phyloP scores from a whole-genome alignment of 1,140 invertebrate species.

The Plectrocnemia conspersa region DNA sequence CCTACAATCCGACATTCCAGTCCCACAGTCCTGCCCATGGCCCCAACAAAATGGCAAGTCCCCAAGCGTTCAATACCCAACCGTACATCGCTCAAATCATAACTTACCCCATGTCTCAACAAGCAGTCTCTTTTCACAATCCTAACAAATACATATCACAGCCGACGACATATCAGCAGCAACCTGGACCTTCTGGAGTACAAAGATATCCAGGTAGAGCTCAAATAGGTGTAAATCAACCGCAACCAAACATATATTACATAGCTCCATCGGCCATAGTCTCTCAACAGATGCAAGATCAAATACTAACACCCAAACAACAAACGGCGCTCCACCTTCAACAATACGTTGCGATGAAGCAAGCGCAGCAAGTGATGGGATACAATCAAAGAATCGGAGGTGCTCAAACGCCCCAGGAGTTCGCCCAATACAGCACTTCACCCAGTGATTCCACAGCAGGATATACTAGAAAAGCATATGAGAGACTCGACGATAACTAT shows the following conservation, averaged over 20 bases:
- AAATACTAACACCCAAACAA: slow-evolving; percentile 44
- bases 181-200: slow-evolving; percentile 37
- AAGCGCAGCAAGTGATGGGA: slow-evolving; percentile 51
- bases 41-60: slow-evolving; percentile 12
- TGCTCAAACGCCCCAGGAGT: slow-evolving; percentile 28
- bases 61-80: slow-evolving; percentile 37
- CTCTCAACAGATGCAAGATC: slow-evolving; percentile 33
- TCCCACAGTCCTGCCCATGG: slow-evolving; percentile 48
- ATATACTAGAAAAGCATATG: slow-evolving; percentile 31
- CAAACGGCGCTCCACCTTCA: slow-evolving; percentile 49
- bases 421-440: slow-evolving; percentile 26
- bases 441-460: slow-evolving; percentile 23
- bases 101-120: slow-evolving; percentile 49
- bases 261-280: slow-evolving; percentile 41
- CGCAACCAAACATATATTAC: slow-evolving; percentile 47
- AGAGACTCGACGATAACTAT: slow-evolving; percentile 27
- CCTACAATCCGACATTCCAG: slow-evolving; percentile 52
- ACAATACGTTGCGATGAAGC: slow-evolving; percentile 52
- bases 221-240: slow-evolving; percentile 19
- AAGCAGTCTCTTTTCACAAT: slow-evolving; percentile 40
- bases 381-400: slow-evolving; percentile 42
- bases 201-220: slow-evolving; percentile 38
- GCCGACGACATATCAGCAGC: slow-evolving; percentile 42
- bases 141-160: slow-evolving; percentile 46
- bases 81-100: slow-evolving; percentile 51